Evolutionary conservation across 2,888 invertebrate species (phyloP), one percentile per base, ranked within the genome.

Genomic region (Phengaris alcon): DNA sequence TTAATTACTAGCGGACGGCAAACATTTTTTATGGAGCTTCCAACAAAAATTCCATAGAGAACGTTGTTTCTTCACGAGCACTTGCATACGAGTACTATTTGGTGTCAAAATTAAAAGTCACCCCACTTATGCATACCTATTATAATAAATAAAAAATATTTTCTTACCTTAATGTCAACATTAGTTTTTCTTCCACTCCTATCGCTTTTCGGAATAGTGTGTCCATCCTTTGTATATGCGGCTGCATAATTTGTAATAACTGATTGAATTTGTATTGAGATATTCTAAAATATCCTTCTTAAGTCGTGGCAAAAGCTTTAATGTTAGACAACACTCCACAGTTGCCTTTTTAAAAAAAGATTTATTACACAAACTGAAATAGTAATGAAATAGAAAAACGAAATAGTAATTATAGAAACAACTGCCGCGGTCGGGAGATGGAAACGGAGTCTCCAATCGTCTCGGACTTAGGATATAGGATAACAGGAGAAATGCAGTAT

Each of bases 171-270:
- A 75, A 73, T 75, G 75, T 76, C 7, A 76, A 74, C 76, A 76
- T 76, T 68, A 76, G 76, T 76, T 74, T 76, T 76, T 76, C 74
- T 76, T 74, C 76, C 55, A 69, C 76, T 46, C 76, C 68, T 74
- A 76, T 76, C 55, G 76, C 73, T 44, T 74, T 74, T 55, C 74
- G 73, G 55, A 76, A 76, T 54, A 54, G 54, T 54, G 54, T 54
- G 13, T 54, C 54, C 54, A 54, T 54, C 13, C 54, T 54, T 13
- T 54, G 54, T 73, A 76, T 74, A 57, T 76, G 48, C 8, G 74
- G 74, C 69, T 76, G 13, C 55, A 76, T 52, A 68, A 74, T 68
- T 68, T 68, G 55, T 48, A 73, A 52, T 15, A 76, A 57, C 35
- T 73, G 55, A 15, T 73, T 35, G n/a, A 73, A 68, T 64, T 75